Conservation (phyloP, 2,113 vertebrate genomes). For the Emydura subglobosa region DNA sequence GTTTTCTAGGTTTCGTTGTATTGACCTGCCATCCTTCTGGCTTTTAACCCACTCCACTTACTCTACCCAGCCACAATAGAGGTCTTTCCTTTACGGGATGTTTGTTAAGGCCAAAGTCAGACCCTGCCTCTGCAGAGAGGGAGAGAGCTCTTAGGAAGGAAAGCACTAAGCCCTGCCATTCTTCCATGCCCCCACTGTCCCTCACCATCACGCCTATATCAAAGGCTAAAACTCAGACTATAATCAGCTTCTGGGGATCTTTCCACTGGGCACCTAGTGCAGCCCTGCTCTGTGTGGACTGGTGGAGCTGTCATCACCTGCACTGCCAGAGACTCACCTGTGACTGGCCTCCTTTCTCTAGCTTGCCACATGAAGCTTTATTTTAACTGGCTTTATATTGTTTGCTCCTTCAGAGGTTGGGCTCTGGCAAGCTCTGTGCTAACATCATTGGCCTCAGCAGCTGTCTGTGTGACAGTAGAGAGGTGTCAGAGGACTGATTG, state of each 20-base stretch:
- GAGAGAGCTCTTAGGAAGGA: slow-evolving; percentile 30
- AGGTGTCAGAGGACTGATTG: not conserved
- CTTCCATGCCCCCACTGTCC: slow-evolving; percentile 48
- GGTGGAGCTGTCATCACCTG: not conserved
- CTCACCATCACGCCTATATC: slow-evolving; percentile 13
- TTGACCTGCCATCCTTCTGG: slow-evolving; percentile 20
- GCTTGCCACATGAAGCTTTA: not conserved
- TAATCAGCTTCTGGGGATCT: not conserved
- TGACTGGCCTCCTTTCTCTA: not conserved
- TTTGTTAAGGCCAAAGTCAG: slow-evolving; percentile 32
- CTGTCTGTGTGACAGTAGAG: not conserved
- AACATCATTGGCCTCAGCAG: not conserved
- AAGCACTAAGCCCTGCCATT: slow-evolving; percentile 34
- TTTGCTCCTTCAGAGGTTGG: not conserved
- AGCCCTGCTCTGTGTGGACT: not conserved
- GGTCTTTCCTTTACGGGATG: not conserved
- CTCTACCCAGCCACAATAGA: not conserved
- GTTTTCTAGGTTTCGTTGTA: slow-evolving; percentile 54
- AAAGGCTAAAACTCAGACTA: not conserved
- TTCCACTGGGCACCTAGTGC: slow-evolving; percentile 2
- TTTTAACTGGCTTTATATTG: slow-evolving; percentile 27
- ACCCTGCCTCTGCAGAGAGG: slow-evolving; percentile 34
- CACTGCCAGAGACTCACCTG: slow-evolving; percentile 44
- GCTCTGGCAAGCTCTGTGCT: no score
- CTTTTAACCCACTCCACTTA: not conserved